phyloP scores from a whole-genome alignment of 2,888 invertebrate species.

The Meliscaeva auricollis region DNA sequence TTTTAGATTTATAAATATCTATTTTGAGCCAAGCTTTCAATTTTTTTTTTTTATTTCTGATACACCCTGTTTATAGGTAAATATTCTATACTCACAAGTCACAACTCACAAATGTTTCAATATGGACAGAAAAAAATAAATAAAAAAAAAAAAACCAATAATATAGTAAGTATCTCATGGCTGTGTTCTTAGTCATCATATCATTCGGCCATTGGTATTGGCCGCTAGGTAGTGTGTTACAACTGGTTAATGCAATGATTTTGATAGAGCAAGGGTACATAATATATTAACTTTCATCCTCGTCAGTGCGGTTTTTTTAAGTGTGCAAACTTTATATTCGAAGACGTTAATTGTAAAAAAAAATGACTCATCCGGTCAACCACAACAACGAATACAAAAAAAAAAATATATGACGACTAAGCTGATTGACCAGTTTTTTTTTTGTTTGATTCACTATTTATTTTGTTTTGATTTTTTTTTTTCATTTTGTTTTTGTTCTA shows the following conservation, averaged over 20 bases:
- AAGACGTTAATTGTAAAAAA: constrained; percentile 30
- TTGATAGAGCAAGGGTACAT: constrained; percentile 6
- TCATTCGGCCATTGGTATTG: constrained; percentile 28
- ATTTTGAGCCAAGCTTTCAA: background rate
- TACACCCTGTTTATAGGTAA: background rate
- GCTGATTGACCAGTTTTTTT: constrained; percentile 53
- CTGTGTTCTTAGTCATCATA: constrained; percentile 23
- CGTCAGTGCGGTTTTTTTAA: constrained; percentile 44
- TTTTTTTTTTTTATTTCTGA: background rate
- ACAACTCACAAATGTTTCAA: background rate
- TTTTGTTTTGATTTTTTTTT: constrained; percentile 6
- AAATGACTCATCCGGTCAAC: constrained; percentile 65
- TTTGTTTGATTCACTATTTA: constrained; percentile 8
- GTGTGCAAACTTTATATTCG: background rate
- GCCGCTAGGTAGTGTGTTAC: constrained; percentile 11
- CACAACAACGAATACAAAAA: no score
- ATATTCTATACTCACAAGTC: no score
- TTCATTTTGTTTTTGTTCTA: background rate
- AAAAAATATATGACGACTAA: no score
- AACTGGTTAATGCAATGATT: constrained; percentile 49
- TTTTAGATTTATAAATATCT: no score
- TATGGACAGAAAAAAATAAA: constrained; percentile 19
- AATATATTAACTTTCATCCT: constrained; percentile 17
- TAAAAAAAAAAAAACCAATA: constrained; percentile 17
- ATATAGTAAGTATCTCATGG: constrained; percentile 63